Conservation (phyloP, 2,113 vertebrate genomes). For the Poeciliopsis turrubarensis region DNA sequence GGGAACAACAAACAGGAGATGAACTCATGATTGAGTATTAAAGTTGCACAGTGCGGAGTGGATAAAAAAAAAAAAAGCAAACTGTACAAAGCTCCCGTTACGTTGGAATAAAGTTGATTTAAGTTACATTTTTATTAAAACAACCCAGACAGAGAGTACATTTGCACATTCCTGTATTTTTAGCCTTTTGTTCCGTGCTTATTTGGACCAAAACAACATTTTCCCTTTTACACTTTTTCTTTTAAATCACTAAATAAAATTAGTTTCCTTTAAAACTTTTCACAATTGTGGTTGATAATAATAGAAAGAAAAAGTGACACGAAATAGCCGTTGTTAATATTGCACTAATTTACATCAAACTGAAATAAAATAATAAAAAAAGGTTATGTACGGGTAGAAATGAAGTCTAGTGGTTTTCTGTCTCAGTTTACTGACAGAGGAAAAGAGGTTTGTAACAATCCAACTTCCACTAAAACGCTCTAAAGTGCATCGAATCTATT, state of each 20-base stretch:
- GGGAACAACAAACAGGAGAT: background rate
- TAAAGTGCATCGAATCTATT: constrained; percentile 62
- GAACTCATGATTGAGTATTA: constrained; percentile 5
- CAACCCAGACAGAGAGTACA: constrained; percentile 15
- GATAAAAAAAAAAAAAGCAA: constrained; percentile 26
- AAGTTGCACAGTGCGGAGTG: background rate
- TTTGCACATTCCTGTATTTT: constrained; percentile 9
- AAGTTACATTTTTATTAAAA: background rate
- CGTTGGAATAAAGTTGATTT: background rate
- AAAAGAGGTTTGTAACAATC: constrained; percentile 11
- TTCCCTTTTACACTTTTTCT: constrained; percentile 30
- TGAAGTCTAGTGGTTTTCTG: constrained; percentile 25
- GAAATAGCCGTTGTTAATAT: background rate
- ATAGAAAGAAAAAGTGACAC: background rate
- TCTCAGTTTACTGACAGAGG: background rate
- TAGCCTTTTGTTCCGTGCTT: background rate
- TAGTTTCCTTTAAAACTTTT: constrained; percentile 6
- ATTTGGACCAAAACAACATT: constrained; percentile 1
- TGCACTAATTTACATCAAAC: constrained; percentile 25
- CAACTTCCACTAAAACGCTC: constrained; percentile 3
- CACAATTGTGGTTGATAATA: background rate
- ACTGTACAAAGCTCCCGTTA: constrained; percentile 6
- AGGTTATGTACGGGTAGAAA: background rate
- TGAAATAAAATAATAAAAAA: background rate
- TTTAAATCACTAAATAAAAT: constrained; percentile 17